Percentiles rank a stretch among this genome's conserved stretches.
Conservation (phyloP, 92 coral and sea anemone species). For the Montipora capitata region DNA sequence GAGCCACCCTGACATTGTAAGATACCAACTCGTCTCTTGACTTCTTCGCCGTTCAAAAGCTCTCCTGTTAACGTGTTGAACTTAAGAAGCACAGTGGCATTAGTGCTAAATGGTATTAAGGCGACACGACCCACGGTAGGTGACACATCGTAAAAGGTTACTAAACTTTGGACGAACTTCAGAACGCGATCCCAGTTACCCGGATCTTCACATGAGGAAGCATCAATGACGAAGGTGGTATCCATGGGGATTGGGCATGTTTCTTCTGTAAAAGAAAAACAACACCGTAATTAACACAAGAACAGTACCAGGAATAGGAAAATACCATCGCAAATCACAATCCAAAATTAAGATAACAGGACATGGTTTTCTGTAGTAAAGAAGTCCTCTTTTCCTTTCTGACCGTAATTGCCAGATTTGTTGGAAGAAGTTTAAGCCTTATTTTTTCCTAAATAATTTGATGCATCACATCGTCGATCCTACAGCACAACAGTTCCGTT, state of each 20-base stretch:
- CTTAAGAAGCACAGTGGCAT: conserved; percentile 68
- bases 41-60: conserved; percentile 62
- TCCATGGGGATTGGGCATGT: conserved; percentile 83
- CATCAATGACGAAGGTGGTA: conserved; percentile 83
- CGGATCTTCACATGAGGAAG: conserved; percentile 82
- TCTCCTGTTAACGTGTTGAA: conserved; percentile 81
- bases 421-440: background rate
- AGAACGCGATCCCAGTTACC: conserved; percentile 76
- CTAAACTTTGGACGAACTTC: conserved; percentile 73
- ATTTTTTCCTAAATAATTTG: too few species aligned
- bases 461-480: too few species aligned
- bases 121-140: conserved; percentile 74
- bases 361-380: too few species aligned
- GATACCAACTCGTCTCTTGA: background rate
- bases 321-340: background rate
- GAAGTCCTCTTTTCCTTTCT: too few species aligned
- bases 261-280: conserved; percentile 32
- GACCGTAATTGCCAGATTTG: too few species aligned
- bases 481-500: too few species aligned
- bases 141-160: conserved; percentile 75
- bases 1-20: conserved; percentile 51
- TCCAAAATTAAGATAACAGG: too few species aligned
- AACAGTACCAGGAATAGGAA: too few species aligned
- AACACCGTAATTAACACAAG: background rate
- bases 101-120: conserved; percentile 60